Percentiles rank a stretch among this genome's conserved stretches.
Conservation (phyloP, 2,797 vertebrate species). For the Lophura swinhoii region DNA sequence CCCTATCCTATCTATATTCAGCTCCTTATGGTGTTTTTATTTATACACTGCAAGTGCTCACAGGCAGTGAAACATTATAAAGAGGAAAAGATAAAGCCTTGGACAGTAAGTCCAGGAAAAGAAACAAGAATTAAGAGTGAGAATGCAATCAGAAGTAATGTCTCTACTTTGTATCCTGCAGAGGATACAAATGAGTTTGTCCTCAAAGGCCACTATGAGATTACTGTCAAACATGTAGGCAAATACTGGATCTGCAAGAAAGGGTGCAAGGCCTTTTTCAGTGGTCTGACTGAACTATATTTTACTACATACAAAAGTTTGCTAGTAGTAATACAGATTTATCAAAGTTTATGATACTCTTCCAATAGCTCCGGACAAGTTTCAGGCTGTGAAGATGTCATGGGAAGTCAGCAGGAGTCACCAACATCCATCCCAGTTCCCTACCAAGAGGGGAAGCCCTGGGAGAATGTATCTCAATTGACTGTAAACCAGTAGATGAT, state of each 20-base stretch:
- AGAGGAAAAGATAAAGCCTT: background rate
- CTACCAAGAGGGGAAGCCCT: background rate
- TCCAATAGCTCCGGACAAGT: background rate
- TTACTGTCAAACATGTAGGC: background rate
- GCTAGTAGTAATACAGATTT: background rate
- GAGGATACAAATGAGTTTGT: background rate
- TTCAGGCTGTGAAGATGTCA: background rate
- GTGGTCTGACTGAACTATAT: rapidly evolving
- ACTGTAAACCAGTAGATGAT: background rate
- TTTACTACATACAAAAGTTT: background rate
- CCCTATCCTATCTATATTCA: rapidly evolving
- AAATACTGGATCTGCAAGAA: background rate
- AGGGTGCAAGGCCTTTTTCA: background rate
- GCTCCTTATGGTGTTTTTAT: background rate
- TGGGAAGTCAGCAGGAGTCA: background rate
- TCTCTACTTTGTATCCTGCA: background rate
- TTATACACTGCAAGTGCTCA: background rate
- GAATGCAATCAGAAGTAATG: background rate
- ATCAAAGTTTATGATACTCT: background rate
- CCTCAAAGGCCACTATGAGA: background rate
- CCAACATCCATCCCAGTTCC: background rate
- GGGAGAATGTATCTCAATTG: background rate
- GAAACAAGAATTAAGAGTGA: background rate
- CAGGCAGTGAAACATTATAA: background rate
- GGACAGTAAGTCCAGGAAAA: background rate